These are phyloP conservation scores for Brachionus paranguensis DNA, from an alignment of 1,140 invertebrate species.

Conservation along the genomic window DNA sequence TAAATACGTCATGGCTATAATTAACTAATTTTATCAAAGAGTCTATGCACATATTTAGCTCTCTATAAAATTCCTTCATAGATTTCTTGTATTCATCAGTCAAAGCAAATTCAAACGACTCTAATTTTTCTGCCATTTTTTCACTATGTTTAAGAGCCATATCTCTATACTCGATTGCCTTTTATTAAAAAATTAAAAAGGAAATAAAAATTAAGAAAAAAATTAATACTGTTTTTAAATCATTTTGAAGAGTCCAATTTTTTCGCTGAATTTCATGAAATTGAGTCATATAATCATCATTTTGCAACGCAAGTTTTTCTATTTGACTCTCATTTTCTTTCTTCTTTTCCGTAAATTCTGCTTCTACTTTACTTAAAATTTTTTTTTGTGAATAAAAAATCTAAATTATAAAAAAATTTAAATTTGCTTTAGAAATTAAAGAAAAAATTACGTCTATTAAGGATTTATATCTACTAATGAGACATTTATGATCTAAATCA, in stretches of 20 bases:
- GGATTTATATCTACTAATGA: neutral
- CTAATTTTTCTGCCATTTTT: neutral
- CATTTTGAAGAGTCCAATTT: neutral
- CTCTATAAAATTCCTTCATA: slow-evolving; percentile 1
- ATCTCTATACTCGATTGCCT: neutral
- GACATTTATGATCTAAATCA: neutral
- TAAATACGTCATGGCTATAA: neutral
- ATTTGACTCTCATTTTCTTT: neutral
- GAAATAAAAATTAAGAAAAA: neutral
- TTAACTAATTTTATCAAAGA: neutral
- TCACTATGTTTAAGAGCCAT: neutral
- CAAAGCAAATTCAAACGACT: neutral
- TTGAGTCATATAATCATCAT: neutral
- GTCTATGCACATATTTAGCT: neutral
- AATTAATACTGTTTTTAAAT: neutral
- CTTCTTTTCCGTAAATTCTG: neutral
- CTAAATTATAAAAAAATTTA: neutral
- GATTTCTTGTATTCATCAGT: neutral
- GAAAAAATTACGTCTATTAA: neutral
- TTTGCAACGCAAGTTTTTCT: neutral
- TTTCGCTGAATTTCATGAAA: neutral
- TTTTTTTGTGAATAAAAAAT: neutral
- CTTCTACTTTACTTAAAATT: neutral
- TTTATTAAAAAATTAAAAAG: neutral
- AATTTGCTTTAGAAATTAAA: neutral